phyloP scores from a whole-genome alignment of 2,888 invertebrate species.

The Nomada fabriciana region DNA sequence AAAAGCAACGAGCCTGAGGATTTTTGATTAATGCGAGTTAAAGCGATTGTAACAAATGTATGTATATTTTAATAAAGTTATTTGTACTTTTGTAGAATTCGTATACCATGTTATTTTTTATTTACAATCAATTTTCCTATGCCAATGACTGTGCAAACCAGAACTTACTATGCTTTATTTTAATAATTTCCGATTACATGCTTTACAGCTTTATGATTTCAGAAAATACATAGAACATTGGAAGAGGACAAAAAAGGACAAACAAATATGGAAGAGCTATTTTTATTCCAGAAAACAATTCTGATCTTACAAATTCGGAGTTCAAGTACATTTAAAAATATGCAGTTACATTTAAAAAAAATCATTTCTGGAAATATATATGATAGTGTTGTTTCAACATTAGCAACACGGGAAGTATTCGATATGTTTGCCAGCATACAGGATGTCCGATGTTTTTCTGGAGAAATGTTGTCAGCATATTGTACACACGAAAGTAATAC shows the following conservation, averaged over 20 bases:
- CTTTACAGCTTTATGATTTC: background rate
- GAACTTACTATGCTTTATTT: no score
- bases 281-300: slow-evolving; percentile 1
- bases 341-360: background rate
- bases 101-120: background rate
- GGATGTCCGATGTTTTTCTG: no score
- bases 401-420: background rate
- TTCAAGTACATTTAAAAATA: slow-evolving; percentile 9
- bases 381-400: background rate
- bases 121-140: background rate
- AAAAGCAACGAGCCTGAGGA: slow-evolving; percentile 2
- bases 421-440: background rate
- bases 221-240: no score
- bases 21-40: slow-evolving; percentile 2
- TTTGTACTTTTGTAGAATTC: slow-evolving; percentile 53
- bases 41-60: slow-evolving; percentile 38
- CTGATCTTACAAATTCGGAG: background rate
- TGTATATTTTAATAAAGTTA: slow-evolving; percentile 57
- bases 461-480: no score
- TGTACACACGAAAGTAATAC: no score
- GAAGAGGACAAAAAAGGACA: background rate
- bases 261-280: background rate
- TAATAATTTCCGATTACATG: background rate
- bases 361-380: background rate
- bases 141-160: no score